A percentile compares a stretch with the other conserved stretches of the same genome.
These are phyloP conservation scores for Paraescarpia echinospica DNA, from an alignment of 1,140 invertebrate species.

Conservation along the genomic window DNA sequence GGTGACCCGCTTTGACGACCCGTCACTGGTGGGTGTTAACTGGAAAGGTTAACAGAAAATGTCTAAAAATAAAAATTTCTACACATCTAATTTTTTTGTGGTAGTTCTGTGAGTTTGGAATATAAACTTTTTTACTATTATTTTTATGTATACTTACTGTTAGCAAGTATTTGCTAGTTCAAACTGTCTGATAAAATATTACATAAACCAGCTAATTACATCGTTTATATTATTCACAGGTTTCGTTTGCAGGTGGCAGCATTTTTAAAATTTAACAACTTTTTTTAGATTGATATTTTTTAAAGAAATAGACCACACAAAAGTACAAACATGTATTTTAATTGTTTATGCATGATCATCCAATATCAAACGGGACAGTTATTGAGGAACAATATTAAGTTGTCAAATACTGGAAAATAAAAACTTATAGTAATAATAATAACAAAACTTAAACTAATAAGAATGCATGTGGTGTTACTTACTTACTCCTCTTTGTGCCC, in stretches of 20 bases:
- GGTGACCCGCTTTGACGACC: neutral
- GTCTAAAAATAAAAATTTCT: slow-evolving; percentile 12
- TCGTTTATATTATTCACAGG: neutral
- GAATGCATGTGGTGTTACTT: neutral
- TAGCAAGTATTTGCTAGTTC: neutral
- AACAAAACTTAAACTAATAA: neutral
- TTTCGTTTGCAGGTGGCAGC: neutral
- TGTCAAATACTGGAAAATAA: neutral
- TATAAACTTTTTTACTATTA: neutral
- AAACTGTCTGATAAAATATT: neutral
- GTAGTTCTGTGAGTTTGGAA: neutral
- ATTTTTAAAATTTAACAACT: neutral
- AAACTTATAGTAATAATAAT: neutral
- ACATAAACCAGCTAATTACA: neutral
- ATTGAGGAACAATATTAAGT: too few relatives aligned
- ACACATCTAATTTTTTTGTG: neutral
- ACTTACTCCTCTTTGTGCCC: too few relatives aligned
- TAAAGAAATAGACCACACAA: neutral
- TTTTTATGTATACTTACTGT: neutral
- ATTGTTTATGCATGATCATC: too few relatives aligned
- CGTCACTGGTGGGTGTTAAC: neutral
- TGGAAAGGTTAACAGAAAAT: slow-evolving; percentile 1
- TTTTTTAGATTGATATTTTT: neutral
- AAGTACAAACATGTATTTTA: neutral
- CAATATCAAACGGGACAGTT: too few relatives aligned